Evolutionary conservation across 2,113 vertebrate genomes (phyloP).

Genomic region (Seriola dumerili): DNA sequence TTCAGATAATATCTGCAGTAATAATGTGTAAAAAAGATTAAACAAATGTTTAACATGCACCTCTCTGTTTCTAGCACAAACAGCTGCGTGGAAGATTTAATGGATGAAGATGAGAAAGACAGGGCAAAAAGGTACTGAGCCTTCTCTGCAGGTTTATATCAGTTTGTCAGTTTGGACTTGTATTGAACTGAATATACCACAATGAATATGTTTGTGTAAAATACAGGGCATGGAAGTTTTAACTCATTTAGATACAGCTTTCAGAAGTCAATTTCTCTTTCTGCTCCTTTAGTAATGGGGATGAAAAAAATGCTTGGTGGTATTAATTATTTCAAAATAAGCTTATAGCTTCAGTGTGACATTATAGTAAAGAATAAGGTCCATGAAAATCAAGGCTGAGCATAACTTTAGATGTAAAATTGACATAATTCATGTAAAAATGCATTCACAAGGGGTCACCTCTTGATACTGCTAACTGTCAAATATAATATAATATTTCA

Average conservation of each 20-base stretch:
- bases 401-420: background rate
- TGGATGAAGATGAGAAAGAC: slow-evolving; percentile 96
- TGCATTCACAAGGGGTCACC: background rate
- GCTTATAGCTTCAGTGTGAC: background rate
- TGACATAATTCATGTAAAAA: background rate
- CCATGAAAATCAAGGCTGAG: background rate
- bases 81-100: slow-evolving; percentile 90
- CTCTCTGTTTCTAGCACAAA: slow-evolving; percentile 84
- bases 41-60: slow-evolving; percentile 19
- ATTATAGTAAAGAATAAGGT: background rate
- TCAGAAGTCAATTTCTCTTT: background rate
- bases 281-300: too few relatives aligned
- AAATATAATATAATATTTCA: background rate
- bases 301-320: background rate
- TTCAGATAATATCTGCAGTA: background rate
- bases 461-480: background rate
- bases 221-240: background rate
- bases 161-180: background rate
- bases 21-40: background rate
- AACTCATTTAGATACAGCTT: background rate
- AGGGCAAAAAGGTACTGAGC: slow-evolving; percentile 91
- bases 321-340: background rate
- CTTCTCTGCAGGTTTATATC: background rate
- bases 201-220: background rate
- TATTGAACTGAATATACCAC: background rate